phyloP scores from a whole-genome alignment of 2,113 vertebrate species.

The Clinocottus analis region DNA sequence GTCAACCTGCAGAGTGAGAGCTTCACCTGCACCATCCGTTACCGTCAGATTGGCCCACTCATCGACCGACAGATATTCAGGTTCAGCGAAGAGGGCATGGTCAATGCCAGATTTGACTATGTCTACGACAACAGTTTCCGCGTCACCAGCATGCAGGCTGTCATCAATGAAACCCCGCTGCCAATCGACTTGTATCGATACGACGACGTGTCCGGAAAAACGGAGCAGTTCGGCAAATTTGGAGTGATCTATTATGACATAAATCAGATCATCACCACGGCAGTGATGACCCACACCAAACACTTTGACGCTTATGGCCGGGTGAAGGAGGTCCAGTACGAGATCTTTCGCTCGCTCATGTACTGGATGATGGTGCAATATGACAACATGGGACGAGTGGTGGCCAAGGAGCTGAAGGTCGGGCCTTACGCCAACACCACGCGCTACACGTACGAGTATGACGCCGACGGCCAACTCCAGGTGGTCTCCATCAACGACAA shows the following conservation, averaged over 20 bases:
- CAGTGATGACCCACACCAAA: conserved; percentile 99
- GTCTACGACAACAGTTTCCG: conserved; percentile 99
- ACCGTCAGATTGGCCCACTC: conserved; percentile 96
- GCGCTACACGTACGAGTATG: conserved; percentile 96
- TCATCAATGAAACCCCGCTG: conserved; percentile 96
- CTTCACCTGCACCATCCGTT: conserved; percentile 96
- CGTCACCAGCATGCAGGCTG: conserved; percentile 99
- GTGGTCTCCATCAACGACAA: conserved; percentile 97
- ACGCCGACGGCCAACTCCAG: conserved; percentile 94
- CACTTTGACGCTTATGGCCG: conserved; percentile 97
- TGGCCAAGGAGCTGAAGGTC: conserved; percentile 96
- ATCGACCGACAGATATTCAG: conserved; percentile 98
- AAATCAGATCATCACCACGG: conserved; percentile 98
- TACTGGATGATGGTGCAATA: conserved; percentile 99
- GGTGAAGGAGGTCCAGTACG: conserved; percentile 98
- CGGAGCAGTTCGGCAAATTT: conserved; percentile 98
- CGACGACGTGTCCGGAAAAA: conserved; percentile 96
- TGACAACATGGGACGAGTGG: conserved; percentile 98
- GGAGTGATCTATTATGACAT: conserved; percentile 99
- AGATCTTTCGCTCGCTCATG: conserved; percentile 98
- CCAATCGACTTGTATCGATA: conserved; percentile 98
- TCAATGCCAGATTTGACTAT: conserved; percentile 97
- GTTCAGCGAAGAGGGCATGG: conserved; percentile 99
- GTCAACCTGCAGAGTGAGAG: conserved; percentile 95
- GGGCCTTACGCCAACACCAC: conserved; percentile 99